phyloP scores from a whole-genome alignment of 2,888 invertebrate species.

The Macrophya annulata region DNA sequence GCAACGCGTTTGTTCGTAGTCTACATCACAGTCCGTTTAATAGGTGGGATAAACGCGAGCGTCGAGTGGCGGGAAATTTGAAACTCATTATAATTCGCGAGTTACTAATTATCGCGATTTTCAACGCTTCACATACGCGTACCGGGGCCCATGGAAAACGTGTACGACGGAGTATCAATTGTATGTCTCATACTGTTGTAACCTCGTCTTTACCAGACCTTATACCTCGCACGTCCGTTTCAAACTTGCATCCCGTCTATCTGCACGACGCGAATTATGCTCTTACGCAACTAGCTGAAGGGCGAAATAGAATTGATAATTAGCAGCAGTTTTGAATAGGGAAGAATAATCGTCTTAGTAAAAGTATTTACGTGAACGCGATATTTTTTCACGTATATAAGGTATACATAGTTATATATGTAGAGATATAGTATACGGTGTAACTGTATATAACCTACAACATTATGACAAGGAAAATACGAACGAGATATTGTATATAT shows the following conservation, averaged over 20 bases:
- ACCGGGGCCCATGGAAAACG: neutral
- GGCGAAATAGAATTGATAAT: slow-evolving; percentile 1
- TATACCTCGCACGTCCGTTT: slow-evolving; percentile 21
- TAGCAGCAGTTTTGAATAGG: slow-evolving; percentile 26
- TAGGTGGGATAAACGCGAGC: slow-evolving; percentile 4
- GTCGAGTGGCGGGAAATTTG: slow-evolving; percentile 32
- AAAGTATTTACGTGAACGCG: neutral
- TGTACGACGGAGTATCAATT: slow-evolving; percentile 32
- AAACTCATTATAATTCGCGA: slow-evolving; percentile 39
- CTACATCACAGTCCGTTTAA: slow-evolving; percentile 21
- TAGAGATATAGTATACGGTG: neutral
- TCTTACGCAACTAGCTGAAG: slow-evolving; percentile 26
- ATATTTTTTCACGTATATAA: neutral
- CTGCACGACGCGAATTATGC: neutral
- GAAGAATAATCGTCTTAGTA: slow-evolving; percentile 20
- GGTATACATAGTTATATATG: neutral
- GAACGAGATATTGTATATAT: slow-evolving; percentile 8
- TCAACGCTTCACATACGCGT: neutral
- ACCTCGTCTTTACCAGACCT: slow-evolving; percentile 21
- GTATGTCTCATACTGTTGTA: slow-evolving; percentile 34
- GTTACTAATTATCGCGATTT: slow-evolving; percentile 38
- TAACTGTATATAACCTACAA: neutral
- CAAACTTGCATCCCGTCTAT: neutral
- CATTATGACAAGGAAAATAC: slow-evolving; percentile 24
- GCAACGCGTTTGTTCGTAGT: neutral